phyloP scores from a whole-genome alignment of 2,888 invertebrate species.

The Caradrina clavipalpis region DNA sequence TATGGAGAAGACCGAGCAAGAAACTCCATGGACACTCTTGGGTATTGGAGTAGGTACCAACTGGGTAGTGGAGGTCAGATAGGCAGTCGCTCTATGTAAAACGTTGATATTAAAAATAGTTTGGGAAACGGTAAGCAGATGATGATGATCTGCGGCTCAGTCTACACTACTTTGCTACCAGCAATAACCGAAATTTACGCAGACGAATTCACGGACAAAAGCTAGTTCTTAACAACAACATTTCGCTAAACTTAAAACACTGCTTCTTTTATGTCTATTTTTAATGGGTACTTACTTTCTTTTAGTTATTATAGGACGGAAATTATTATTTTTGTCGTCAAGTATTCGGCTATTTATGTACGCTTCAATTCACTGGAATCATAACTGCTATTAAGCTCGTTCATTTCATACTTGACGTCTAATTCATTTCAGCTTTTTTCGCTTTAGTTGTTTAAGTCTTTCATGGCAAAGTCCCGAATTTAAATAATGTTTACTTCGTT shows the following conservation, averaged over 20 bases:
- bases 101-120: too few species aligned
- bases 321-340: conserved; percentile 43
- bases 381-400: conserved; percentile 22
- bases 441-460: background rate
- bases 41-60: too few species aligned
- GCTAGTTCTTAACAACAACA: background rate
- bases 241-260: background rate
- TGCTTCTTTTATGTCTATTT: background rate
- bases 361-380: conserved; percentile 33
- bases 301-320: conserved; percentile 36
- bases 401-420: conserved; percentile 4
- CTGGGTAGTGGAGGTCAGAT: too few species aligned
- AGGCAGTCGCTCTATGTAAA: too few species aligned
- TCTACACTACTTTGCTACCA: too few species aligned
- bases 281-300: background rate
- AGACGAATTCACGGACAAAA: too few species aligned
- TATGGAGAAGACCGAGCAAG: too few species aligned
- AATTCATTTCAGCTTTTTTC: background rate
- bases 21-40: too few species aligned
- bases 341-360: conserved; percentile 41
- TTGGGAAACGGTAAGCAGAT: too few species aligned
- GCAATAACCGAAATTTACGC: too few species aligned
- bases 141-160: background rate
- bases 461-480: conserved; percentile 1
- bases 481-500: background rate